Base-by-base conservation (phyloP, 2,888 invertebrate species). In the Artemia sinica region DNA sequence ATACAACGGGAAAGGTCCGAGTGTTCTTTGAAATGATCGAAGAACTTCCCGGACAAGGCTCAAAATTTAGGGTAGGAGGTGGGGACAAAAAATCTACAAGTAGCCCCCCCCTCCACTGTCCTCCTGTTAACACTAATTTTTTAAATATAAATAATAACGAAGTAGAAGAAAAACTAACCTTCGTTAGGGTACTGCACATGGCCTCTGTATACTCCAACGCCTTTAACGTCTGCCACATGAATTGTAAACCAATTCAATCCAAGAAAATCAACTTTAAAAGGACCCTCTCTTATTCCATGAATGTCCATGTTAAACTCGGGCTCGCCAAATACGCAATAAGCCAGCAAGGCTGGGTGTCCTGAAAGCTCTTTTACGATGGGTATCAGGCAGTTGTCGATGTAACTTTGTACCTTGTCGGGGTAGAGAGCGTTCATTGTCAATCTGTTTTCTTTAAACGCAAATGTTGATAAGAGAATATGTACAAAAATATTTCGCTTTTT, bases 101-200 rank as follows among this genome's bases (percentile, higher is more conserved):
- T 41, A 4, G 41, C 3, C 41, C 41, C 41, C 4, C 41, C 41
- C 41, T 2, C 41, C 41, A 3, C 41, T 6, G 41, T 3, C 41
- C 41, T 2, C 41, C 6, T 41, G 41, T 4, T 41, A 6, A 41
- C 41, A 41, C 41, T 6, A 6, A 1, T 41, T 41, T 2, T 41
- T 41, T 41, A 1, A 41, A 41, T 41, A 41, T 41, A 41, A 41
- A 2, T 41, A 0, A 41, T 6, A 41, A 41, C 41, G 41, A 41
- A 41, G 6, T 2, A 18, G 63, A 58, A 28, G 14, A 58, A 10
- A 58, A 28, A 8, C 63, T 58, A 18, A 58, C 63, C 63, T 58
- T 58, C 63, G 11, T 58, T 58, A 9, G 63, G 63, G 63, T 58
- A 58, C 14, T 58, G 63, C n/a, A 58, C 63, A 28, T 58, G 63